Evolutionary conservation across 2,888 invertebrate genomes (phyloP).

Genomic region (Morpho deidamia): DNA sequence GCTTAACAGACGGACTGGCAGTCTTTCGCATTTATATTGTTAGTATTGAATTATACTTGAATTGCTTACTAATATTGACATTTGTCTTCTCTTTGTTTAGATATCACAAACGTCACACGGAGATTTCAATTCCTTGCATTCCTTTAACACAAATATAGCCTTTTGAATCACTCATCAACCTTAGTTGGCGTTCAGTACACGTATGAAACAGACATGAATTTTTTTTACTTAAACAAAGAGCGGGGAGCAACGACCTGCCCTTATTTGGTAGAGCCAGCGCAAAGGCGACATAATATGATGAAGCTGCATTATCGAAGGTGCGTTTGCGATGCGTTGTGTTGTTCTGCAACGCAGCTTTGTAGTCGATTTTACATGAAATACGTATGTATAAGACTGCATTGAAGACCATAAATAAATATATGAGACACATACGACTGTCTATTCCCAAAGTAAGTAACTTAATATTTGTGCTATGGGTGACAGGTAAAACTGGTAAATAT

Average conservation of each 20-base stretch:
- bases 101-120: slow-evolving; percentile 27
- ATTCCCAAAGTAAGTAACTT: too few relatives aligned
- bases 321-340: slow-evolving; percentile 1
- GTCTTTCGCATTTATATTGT: too few relatives aligned
- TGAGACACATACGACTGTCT: too few relatives aligned
- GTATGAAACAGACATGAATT: slow-evolving; percentile 55
- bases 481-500: too few relatives aligned
- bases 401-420: too few relatives aligned
- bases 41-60: too few relatives aligned
- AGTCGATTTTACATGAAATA: too few relatives aligned
- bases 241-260: slow-evolving; percentile 63
- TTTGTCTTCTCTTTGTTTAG: slow-evolving; percentile 16
- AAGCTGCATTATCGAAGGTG: slow-evolving; percentile 23
- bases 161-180: slow-evolving; percentile 49
- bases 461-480: too few relatives aligned
- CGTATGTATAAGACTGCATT: too few relatives aligned
- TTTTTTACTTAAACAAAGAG: slow-evolving; percentile 61
- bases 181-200: slow-evolving; percentile 55
- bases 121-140: slow-evolving; percentile 36
- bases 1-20: too few relatives aligned
- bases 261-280: slow-evolving; percentile 61
- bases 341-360: too few relatives aligned
- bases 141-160: slow-evolving; percentile 36
- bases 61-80: not conserved
- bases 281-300: slow-evolving; percentile 30